Conservation (phyloP, 2,888 invertebrate species). For the Odontomyia ornata region DNA sequence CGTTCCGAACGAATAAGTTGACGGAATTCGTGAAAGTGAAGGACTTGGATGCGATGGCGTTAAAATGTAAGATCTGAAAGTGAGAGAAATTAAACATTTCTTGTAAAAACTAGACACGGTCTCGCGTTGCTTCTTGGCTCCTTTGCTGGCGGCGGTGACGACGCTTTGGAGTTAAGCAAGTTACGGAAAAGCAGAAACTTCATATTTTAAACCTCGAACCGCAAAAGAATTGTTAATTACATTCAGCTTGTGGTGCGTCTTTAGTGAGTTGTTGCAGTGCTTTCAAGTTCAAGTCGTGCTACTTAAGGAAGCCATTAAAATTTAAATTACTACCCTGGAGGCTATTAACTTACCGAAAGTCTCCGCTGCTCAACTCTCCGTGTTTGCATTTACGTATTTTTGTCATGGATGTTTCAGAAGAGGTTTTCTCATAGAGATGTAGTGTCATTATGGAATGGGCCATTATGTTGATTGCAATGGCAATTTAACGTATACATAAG, state of each 20-base stretch:
- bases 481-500: conserved; percentile 14
- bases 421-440: not conserved
- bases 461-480: conserved; percentile 27
- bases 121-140: not conserved
- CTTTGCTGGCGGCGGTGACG: not conserved
- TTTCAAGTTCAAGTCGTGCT: conserved; percentile 38
- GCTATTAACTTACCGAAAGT: conserved; percentile 35
- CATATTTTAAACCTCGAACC: conserved; percentile 40
- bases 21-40: conserved; percentile 4
- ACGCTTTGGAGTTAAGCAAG: not conserved
- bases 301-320: conserved; percentile 42
- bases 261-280: conserved; percentile 14
- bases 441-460: not conserved
- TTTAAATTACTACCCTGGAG: conserved; percentile 40
- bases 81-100: not conserved
- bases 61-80: not conserved
- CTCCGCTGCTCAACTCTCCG: conserved; percentile 7
- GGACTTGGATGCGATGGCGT: not conserved
- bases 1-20: not conserved
- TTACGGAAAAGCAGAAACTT: not conserved
- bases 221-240: conserved; percentile 45
- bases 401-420: not conserved
- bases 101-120: not conserved
- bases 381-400: not conserved
- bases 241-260: conserved; percentile 20